These are phyloP conservation scores for Caretta caretta DNA, from an alignment of 2,113 vertebrate species.

Conservation along the genomic window DNA sequence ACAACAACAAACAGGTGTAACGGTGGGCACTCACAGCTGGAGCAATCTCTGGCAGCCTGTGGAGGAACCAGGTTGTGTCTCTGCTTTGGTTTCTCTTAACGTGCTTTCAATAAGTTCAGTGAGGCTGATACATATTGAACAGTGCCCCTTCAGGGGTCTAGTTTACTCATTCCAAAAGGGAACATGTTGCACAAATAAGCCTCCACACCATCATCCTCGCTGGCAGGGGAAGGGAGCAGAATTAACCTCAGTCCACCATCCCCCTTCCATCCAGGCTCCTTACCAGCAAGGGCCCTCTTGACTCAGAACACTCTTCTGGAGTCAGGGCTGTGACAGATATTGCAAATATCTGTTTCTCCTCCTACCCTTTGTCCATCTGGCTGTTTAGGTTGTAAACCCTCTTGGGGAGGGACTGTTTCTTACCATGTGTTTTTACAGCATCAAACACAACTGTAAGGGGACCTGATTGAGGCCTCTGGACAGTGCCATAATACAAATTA, in stretches of 20 bases:
- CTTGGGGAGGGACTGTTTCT: accelerated
- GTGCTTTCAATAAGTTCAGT: background rate
- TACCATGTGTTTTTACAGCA: background rate
- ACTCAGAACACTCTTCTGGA: background rate
- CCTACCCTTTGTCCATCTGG: background rate
- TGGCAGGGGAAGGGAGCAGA: background rate
- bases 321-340: background rate
- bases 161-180: background rate
- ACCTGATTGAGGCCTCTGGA: background rate
- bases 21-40: background rate
- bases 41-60: background rate
- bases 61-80: background rate
- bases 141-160: background rate
- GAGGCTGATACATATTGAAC: background rate
- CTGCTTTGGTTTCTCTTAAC: background rate
- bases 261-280: background rate
- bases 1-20: background rate
- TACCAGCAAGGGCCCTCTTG: background rate
- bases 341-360: background rate
- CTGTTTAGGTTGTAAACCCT: background rate
- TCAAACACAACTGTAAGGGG: background rate
- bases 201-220: background rate
- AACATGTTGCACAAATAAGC: background rate
- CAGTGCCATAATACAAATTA: background rate
- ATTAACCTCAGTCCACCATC: background rate